phyloP scores from a whole-genome alignment of 2,888 invertebrate species.

The Acanthopleura granulata region DNA sequence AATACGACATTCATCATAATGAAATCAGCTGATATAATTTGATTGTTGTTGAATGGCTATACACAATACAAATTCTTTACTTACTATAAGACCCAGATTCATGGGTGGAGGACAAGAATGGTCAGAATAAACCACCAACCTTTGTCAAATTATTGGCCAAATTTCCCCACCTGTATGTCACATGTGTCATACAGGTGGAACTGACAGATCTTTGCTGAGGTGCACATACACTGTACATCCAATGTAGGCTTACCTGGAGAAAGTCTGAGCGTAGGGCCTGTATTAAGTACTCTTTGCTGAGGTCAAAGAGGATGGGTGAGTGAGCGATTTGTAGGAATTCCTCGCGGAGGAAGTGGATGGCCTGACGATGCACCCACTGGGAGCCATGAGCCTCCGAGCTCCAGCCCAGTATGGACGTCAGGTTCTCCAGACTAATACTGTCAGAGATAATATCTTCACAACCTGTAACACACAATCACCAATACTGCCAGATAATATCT shows the following conservation, averaged over 20 bases:
- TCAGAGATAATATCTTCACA: constrained; percentile 95
- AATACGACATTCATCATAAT: too few relatives aligned
- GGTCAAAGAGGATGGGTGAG: constrained; percentile 81
- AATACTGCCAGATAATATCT: not conserved
- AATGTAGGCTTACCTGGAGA: constrained; percentile 68
- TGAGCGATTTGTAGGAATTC: constrained; percentile 79
- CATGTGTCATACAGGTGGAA: too few relatives aligned
- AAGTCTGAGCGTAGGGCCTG: constrained; percentile 85
- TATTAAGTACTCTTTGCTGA: constrained; percentile 81
- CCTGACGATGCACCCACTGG: constrained; percentile 91
- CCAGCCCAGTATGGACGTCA: constrained; percentile 88
- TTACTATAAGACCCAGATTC: too few relatives aligned
- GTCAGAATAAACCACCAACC: too few relatives aligned
- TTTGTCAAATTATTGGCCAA: too few relatives aligned
- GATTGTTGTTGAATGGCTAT: too few relatives aligned
- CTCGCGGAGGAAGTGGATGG: constrained; percentile 90
- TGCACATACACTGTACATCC: too few relatives aligned
- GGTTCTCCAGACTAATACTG: constrained; percentile 85
- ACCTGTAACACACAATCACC: constrained; percentile 68
- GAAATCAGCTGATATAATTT: too few relatives aligned
- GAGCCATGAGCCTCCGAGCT: constrained; percentile 91
- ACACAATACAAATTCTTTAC: too few relatives aligned
- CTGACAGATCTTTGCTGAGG: too few relatives aligned
- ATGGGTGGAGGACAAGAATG: too few relatives aligned
- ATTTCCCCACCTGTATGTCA: too few relatives aligned